Evolutionary conservation across 2,113 vertebrate species (phyloP), one percentile per base, ranked within the genome.

Genomic region (Campylomormyrus numenius): DNA sequence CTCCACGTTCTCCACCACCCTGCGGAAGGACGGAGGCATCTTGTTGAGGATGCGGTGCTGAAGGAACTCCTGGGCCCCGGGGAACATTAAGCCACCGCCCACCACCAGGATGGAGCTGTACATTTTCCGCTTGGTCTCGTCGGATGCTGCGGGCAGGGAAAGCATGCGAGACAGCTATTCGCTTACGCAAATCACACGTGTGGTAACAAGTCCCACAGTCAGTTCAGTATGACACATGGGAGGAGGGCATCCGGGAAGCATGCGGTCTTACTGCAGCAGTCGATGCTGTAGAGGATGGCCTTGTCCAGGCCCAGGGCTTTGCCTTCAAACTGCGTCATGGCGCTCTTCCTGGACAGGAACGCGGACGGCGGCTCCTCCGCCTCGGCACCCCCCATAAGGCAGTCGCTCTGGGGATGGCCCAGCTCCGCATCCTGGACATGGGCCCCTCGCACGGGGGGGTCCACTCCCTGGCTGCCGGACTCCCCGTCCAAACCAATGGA

Each of bases 41-140:
- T 99, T 99, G 95, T 99, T 99, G 91, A 99, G 97, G 93, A 99
- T 98, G 93, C 98, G 96, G 90, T 99, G 98, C 88, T 99, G 97
- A 88, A 99, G 96, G 90, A 99, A 99, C 91, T 99, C 97, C 93
- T 99, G 98, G 90, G 97, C 97, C 86, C 97, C 96, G 10, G 96
- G 98, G 93, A 99, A 99, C 97, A 98, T 97, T 48, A 99, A 94
- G 3, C 98, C 98, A 31, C 98, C 98, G 62, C 98, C 98, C 74
- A 99, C 98, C 19, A 99, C 97, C 92, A 99, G 95, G 92, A 99
- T 97, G 90, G 98, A 99, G 92, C 98, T 98, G 94, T 99, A 99
- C 98, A 99, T 99, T 94, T 99, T 99, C 92, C 98, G 97, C 92
- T 99, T 99, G 88, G 98, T 99, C 93, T 99, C 98, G 52, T 99